Conservation (phyloP, 2,888 invertebrate genomes). For the Eilema depressum region DNA sequence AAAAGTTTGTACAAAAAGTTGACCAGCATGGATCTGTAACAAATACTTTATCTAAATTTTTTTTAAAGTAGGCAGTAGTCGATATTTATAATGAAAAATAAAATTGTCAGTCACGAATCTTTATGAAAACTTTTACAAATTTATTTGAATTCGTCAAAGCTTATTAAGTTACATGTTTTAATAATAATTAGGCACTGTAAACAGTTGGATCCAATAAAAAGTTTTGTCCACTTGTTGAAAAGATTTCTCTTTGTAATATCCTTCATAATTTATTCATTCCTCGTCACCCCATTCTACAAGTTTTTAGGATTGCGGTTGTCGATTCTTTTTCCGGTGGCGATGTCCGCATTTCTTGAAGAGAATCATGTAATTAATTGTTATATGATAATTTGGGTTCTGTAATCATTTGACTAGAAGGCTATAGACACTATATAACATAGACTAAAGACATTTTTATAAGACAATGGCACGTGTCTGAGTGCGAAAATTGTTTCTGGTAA, state of each 20-base stretch:
- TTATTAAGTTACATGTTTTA: slow-evolving; percentile 46
- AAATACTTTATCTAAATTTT: neutral
- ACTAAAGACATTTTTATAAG: no score
- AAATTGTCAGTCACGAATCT: neutral
- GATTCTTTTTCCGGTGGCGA: slow-evolving; percentile 40
- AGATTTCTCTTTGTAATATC: slow-evolving; percentile 53
- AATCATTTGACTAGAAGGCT: neutral
- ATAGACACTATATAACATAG: neutral
- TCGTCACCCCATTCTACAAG: slow-evolving; percentile 49
- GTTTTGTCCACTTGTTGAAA: slow-evolving; percentile 50
- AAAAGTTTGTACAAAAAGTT: no score
- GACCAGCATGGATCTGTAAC: no score
- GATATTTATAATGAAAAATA: neutral
- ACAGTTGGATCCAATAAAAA: slow-evolving; percentile 50
- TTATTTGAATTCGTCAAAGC: slow-evolving; percentile 40
- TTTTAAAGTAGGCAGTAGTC: neutral
- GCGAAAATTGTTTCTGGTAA: no score
- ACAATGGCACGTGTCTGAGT: no score
- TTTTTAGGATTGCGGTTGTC: slow-evolving; percentile 42
- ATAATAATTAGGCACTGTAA: slow-evolving; percentile 53
- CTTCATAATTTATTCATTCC: slow-evolving; percentile 67
- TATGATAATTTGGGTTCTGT: neutral
- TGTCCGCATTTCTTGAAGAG: slow-evolving; percentile 32
- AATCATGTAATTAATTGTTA: neutral
- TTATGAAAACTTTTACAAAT: neutral